A percentile compares a stretch with the other conserved stretches of the same genome.
Conservation (phyloP, 2,797 vertebrate species). For the Dromococcyx pavoninus region DNA sequence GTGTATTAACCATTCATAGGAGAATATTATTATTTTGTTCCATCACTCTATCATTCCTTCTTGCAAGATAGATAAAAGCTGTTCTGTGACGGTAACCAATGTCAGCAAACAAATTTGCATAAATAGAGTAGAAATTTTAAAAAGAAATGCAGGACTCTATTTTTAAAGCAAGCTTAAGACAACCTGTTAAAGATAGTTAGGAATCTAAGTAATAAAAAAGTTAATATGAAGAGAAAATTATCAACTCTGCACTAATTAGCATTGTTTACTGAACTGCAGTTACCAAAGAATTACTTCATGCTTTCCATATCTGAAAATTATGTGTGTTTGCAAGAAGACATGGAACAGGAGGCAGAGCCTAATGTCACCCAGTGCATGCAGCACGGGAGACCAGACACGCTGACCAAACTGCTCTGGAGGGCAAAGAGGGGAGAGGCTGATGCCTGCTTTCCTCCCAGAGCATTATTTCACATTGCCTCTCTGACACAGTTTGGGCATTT, state of each 20-base stretch:
- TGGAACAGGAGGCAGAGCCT: neutral
- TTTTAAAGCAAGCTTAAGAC: neutral
- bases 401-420: accelerated
- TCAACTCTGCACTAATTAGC: neutral
- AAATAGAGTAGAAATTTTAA: neutral
- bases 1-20: neutral
- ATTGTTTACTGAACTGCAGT: neutral
- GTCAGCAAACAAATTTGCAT: neutral
- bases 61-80: neutral
- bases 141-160: neutral
- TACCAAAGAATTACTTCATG: neutral
- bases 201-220: neutral
- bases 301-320: neutral
- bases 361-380: accelerated
- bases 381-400: accelerated
- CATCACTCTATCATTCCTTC: neutral
- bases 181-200: neutral
- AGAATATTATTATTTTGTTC: neutral
- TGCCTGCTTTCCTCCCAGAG: neutral
- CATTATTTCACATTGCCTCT: neutral
- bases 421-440: neutral
- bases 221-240: neutral
- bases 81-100: neutral
- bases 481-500: neutral
- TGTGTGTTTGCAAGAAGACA: neutral